Evolutionary conservation across 1,140 invertebrate genomes (phyloP).

Genomic region (Lysiphlebus fabarum): DNA sequence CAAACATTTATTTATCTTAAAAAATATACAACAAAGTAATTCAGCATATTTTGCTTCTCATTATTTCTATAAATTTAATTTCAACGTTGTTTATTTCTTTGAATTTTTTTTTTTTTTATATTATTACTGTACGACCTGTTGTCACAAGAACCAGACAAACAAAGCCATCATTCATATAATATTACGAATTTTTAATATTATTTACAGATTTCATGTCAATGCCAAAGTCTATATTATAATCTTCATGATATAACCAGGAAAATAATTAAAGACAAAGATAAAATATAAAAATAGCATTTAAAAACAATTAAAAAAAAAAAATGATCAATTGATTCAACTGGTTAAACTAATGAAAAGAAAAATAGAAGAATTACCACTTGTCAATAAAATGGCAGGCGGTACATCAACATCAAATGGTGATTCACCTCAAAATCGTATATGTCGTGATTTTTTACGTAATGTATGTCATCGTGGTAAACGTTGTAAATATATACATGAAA

Average conservation of each 20-base stretch:
- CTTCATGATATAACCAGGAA: neutral
- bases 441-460: slow-evolving; percentile 63
- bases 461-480: slow-evolving; percentile 72
- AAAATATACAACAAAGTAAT: neutral
- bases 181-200: no score
- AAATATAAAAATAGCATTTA: no score
- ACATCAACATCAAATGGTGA: slow-evolving; percentile 32
- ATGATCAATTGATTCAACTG: slow-evolving; percentile 20
- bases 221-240: no score
- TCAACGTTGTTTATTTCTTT: no score
- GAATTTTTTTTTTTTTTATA: no score
- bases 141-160: neutral
- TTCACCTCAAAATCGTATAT: slow-evolving; percentile 48
- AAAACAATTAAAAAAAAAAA: no score
- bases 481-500: slow-evolving; percentile 72
- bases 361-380: slow-evolving; percentile 23
- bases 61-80: slow-evolving; percentile 1
- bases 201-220: no score
- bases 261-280: neutral
- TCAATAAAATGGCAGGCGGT: slow-evolving; percentile 35
- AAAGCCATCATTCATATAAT: no score
- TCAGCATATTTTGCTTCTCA: slow-evolving; percentile 13
- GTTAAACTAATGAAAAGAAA: slow-evolving; percentile 38
- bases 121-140: neutral
- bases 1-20: slow-evolving; percentile 13